phyloP scores from a whole-genome alignment of 2,888 invertebrate species.

The Mythimna albipuncta region DNA sequence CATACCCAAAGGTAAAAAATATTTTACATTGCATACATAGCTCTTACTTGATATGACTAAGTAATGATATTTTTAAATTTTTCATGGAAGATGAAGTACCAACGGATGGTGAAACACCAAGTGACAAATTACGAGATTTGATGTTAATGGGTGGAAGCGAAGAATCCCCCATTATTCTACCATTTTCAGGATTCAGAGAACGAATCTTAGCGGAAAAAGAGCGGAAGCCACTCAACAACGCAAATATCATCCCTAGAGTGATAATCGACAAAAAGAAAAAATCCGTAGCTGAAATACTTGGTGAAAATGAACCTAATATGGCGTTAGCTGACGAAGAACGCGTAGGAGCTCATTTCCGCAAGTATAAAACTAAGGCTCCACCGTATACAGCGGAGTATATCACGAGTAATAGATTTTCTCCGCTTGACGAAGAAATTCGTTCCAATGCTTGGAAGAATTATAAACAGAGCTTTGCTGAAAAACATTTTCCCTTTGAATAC shows the following conservation, averaged over 20 bases:
- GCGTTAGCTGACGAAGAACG: conserved; percentile 87
- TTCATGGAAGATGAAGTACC: conserved; percentile 65
- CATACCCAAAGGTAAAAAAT: conserved; percentile 76
- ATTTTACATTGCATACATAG: neutral
- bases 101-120: conserved; percentile 75
- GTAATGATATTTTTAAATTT: conserved; percentile 1
- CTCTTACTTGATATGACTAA: neutral
- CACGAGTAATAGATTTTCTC: conserved; percentile 82
- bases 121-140: conserved; percentile 83
- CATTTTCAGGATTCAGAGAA: conserved; percentile 87
- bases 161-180: conserved; percentile 81
- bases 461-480: conserved; percentile 85
- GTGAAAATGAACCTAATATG: conserved; percentile 75
- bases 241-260: conserved; percentile 64
- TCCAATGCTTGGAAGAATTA: conserved; percentile 87
- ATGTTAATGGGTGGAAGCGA: conserved; percentile 79
- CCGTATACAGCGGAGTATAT: conserved; percentile 86
- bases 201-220: conserved; percentile 81
- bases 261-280: conserved; percentile 83
- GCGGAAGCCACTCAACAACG: conserved; percentile 65
- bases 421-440: conserved; percentile 84
- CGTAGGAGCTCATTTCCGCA: conserved; percentile 86
- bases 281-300: conserved; percentile 72
- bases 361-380: conserved; percentile 81
- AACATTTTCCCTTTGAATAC: conserved; percentile 88